phyloP scores from a whole-genome alignment of 2,888 invertebrate genomes.

The Agrotis segetum region DNA sequence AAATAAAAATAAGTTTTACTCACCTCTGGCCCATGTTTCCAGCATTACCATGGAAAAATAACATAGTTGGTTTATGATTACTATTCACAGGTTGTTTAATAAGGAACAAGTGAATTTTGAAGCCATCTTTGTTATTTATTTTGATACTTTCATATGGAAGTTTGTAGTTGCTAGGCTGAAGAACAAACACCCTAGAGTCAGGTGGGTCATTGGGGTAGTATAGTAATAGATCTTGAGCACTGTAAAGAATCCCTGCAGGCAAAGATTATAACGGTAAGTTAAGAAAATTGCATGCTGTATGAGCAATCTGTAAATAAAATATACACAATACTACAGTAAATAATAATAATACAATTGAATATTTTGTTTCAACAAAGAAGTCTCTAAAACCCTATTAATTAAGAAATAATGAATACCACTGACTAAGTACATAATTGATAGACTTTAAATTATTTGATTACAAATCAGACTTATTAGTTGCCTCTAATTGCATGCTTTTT shows the following conservation, averaged over 20 bases:
- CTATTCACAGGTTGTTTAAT: slow-evolving; percentile 94
- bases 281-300: too few relatives aligned
- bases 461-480: too few relatives aligned
- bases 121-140: slow-evolving; percentile 93
- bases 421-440: not conserved
- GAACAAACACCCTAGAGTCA: slow-evolving; percentile 96
- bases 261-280: slow-evolving; percentile 7
- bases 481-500: too few relatives aligned
- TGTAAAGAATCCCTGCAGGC: slow-evolving; percentile 94
- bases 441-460: not conserved
- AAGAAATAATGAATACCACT: not conserved
- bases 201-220: slow-evolving; percentile 97
- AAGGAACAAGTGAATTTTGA: slow-evolving; percentile 95
- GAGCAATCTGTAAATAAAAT: too few relatives aligned
- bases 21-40: slow-evolving; percentile 98
- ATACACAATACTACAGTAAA: too few relatives aligned
- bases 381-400: not conserved
- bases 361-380: too few relatives aligned
- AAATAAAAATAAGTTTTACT: slow-evolving; percentile 30
- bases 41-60: slow-evolving; percentile 99
- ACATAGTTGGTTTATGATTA: slow-evolving; percentile 94
- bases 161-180: slow-evolving; percentile 96
- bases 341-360: too few relatives aligned
- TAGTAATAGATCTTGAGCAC: slow-evolving; percentile 95
- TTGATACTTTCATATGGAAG: slow-evolving; percentile 97